These are phyloP conservation scores for Pollachius pollachius DNA, from an alignment of 2,113 vertebrate genomes.

Conservation along the genomic window DNA sequence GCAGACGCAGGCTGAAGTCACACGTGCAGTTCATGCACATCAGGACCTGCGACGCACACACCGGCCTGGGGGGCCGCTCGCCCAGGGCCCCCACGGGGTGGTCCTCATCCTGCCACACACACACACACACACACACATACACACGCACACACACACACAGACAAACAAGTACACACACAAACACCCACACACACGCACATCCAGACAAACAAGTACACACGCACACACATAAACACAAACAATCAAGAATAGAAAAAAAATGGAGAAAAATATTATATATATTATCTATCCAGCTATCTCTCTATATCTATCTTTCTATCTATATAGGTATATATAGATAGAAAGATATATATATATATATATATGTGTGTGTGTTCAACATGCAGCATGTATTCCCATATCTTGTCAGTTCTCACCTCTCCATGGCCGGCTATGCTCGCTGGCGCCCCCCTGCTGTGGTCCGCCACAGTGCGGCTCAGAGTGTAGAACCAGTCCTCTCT, in stretches of 20 bases:
- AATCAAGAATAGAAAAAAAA: too few relatives aligned
- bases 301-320: too few relatives aligned
- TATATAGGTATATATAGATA: too few relatives aligned
- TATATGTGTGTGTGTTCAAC: too few relatives aligned
- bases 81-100: conserved; percentile 81
- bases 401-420: not conserved
- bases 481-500: conserved; percentile 94
- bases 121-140: conserved; percentile 8
- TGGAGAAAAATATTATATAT: too few relatives aligned
- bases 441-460: conserved; percentile 76
- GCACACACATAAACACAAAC: too few relatives aligned
- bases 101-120: conserved; percentile 77
- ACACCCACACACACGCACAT: too few relatives aligned
- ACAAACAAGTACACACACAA: not conserved
- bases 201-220: too few relatives aligned
- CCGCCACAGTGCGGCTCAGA: conserved; percentile 81
- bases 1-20: conserved; percentile 90
- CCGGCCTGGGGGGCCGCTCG: conserved; percentile 87
- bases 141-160: not conserved
- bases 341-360: too few relatives aligned
- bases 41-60: conserved; percentile 89
- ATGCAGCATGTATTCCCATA: too few relatives aligned
- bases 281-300: too few relatives aligned
- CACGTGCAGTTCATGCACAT: conserved; percentile 98
- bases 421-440: not conserved